Evolutionary conservation across 2,797 vertebrate species (phyloP).

Genomic region (Cygnus olor): DNA sequence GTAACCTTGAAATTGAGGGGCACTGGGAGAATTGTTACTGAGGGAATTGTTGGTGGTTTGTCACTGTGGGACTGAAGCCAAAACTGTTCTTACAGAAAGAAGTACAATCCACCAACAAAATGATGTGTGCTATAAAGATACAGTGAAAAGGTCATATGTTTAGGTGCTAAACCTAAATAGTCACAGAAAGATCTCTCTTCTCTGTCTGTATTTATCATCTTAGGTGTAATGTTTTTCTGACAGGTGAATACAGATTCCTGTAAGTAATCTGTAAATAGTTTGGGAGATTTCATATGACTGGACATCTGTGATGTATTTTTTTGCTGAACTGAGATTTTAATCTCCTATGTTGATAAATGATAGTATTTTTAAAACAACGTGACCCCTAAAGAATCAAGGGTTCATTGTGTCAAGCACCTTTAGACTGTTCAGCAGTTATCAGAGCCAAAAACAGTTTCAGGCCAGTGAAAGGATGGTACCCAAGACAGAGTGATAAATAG

Average conservation of each 20-base stretch:
- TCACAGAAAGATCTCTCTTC: neutral
- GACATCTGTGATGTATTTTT: neutral
- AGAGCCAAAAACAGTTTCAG: neutral
- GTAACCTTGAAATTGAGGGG: neutral
- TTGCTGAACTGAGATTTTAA: neutral
- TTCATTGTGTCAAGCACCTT: constrained; percentile 4
- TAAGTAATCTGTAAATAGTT: neutral
- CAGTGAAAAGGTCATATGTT: neutral
- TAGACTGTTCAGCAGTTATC: neutral
- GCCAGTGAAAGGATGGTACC: neutral
- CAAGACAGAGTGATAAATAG: neutral
- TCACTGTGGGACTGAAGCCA: neutral
- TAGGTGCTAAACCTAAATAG: neutral
- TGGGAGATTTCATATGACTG: neutral
- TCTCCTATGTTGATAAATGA: neutral
- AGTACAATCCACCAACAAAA: neutral
- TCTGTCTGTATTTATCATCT: neutral
- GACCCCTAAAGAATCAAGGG: neutral
- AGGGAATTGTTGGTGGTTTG: neutral
- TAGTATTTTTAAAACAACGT: neutral
- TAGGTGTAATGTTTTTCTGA: neutral
- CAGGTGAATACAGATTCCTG: neutral
- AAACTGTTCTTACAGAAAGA: neutral
- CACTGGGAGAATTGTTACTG: neutral
- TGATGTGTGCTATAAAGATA: neutral